phyloP scores from a whole-genome alignment of 2,113 vertebrate species.

The Globicephala melas region DNA sequence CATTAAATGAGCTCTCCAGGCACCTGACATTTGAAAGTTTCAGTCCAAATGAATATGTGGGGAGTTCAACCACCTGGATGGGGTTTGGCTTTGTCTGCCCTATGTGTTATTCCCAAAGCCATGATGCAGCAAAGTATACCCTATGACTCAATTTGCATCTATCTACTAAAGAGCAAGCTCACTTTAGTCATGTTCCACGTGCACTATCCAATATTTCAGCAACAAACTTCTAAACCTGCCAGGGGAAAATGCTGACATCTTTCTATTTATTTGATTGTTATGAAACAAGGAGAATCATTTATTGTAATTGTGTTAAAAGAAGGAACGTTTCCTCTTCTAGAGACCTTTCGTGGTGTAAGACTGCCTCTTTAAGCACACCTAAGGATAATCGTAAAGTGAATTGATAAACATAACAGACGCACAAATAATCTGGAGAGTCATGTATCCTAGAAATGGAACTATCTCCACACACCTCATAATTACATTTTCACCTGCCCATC shows the following conservation, averaged over 20 bases:
- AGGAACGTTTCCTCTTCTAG: conserved; percentile 73
- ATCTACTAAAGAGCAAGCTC: background rate
- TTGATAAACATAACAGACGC: conserved; percentile 79
- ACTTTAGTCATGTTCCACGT: conserved; percentile 60
- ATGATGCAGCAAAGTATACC: conserved; percentile 59
- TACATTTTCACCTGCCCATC: conserved; percentile 87
- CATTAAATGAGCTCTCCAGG: conserved; percentile 79
- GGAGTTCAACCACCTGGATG: conserved; percentile 82
- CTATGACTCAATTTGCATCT: conserved; percentile 55
- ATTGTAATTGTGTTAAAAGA: conserved; percentile 70
- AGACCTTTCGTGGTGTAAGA: conserved; percentile 73
- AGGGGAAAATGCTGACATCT: conserved; percentile 74
- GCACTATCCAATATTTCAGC: conserved; percentile 59
- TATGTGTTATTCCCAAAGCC: conserved; percentile 14
- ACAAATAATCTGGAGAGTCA: conserved; percentile 78
- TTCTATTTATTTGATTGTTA: conserved; percentile 79
- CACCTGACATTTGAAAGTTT: conserved; percentile 79
- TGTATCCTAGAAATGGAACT: conserved; percentile 78
- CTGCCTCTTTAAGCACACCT: conserved; percentile 76
- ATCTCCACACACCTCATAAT: conserved; percentile 82
- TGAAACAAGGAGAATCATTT: conserved; percentile 72
- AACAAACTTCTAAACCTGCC: conserved; percentile 76
- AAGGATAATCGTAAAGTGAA: conserved; percentile 74
- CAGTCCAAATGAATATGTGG: conserved; percentile 76
- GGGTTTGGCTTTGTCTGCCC: conserved; percentile 72